A percentile compares a stretch with the other conserved stretches of the same genome.
These are phyloP conservation scores for Spodoptera picta DNA, from an alignment of 2,888 invertebrate species.

Conservation along the genomic window DNA sequence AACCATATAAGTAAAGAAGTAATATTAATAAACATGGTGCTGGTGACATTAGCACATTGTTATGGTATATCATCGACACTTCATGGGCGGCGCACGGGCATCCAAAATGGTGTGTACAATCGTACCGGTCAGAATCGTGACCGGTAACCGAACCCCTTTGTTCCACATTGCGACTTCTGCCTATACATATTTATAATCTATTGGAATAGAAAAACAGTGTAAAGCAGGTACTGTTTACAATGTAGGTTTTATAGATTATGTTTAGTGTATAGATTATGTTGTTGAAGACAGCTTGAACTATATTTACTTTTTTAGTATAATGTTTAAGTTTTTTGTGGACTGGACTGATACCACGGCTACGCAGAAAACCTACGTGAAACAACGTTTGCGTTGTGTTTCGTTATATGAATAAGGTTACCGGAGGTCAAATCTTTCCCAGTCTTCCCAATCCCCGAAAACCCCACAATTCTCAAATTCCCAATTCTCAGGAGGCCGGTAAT, in stretches of 20 bases:
- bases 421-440: too few species aligned
- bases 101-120: conserved; percentile 72
- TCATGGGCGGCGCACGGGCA: conserved; percentile 69
- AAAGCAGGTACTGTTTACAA: conserved; percentile 18
- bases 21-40: conserved; percentile 60
- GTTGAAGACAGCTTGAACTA: not conserved
- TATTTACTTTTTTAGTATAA: not conserved
- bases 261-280: too few species aligned
- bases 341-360: too few species aligned
- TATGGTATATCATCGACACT: conserved; percentile 78
- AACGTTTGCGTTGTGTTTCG: too few species aligned
- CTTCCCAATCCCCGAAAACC: too few species aligned
- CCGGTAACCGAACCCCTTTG: conserved; percentile 64
- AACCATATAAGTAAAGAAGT: conserved; percentile 46
- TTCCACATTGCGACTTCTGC: conserved; percentile 54
- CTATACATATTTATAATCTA: conserved; percentile 56
- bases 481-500: too few species aligned
- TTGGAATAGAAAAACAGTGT: conserved; percentile 52
- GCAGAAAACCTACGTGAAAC: too few species aligned
- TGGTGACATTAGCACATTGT: conserved; percentile 73
- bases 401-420: too few species aligned
- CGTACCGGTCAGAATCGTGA: conserved; percentile 77
- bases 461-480: too few species aligned
- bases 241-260: too few species aligned
- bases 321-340: too few species aligned